Percentiles rank a stretch among this genome's conserved stretches.
These are phyloP conservation scores for Aegithalos caudatus DNA, from an alignment of 2,113 vertebrate genomes.

Conservation along the genomic window DNA sequence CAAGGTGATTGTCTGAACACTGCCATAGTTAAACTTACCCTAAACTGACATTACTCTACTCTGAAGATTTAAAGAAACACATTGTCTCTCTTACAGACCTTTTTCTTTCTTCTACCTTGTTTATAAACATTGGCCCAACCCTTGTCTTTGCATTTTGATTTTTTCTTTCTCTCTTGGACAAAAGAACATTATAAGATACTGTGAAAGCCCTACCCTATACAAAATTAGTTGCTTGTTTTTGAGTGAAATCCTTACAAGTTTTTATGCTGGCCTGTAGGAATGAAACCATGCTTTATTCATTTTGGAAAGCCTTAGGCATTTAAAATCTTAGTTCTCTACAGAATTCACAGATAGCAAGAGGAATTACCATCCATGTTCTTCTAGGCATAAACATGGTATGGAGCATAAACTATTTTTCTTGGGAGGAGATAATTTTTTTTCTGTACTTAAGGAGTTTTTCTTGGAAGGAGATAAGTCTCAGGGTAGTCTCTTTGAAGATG, in stretches of 20 bases:
- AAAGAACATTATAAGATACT: neutral
- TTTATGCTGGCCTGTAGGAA: neutral
- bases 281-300: neutral
- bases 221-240: neutral
- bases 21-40: neutral
- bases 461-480: neutral
- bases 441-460: neutral
- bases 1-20: neutral
- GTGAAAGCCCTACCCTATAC: neutral
- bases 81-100: neutral
- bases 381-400: neutral
- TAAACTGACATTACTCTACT: neutral
- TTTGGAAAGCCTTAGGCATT: neutral
- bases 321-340: neutral
- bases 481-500: neutral
- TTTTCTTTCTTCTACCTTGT: neutral
- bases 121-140: fast-evolving
- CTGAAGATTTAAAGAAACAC: neutral
- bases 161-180: neutral
- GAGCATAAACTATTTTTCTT: neutral
- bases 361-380: neutral
- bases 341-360: neutral
- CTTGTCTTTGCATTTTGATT: neutral
- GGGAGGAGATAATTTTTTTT: neutral
- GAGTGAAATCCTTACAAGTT: neutral